A percentile compares a stretch with the other conserved stretches of the same genome.
Conservation (phyloP, 2,113 vertebrate genomes). For the Poeciliopsis retropinna region DNA sequence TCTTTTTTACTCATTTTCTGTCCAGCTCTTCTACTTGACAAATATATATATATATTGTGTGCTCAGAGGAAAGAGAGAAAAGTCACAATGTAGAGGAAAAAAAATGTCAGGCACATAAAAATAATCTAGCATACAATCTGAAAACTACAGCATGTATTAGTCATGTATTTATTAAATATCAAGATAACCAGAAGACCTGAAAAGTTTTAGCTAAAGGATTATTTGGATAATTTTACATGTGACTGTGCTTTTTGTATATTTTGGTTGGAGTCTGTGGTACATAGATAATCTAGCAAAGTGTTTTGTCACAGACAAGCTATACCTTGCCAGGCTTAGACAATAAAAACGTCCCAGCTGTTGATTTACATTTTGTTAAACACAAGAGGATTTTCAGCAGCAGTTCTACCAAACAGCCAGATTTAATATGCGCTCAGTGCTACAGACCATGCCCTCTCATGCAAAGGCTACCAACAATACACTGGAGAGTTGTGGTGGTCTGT, state of each 20-base stretch:
- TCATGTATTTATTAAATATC: too few relatives aligned
- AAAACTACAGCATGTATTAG: too few relatives aligned
- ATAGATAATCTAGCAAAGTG: constrained; percentile 23
- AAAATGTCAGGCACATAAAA: too few relatives aligned
- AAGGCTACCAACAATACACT: constrained; percentile 22
- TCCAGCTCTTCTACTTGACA: too few relatives aligned
- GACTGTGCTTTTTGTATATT: not conserved
- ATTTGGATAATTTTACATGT: too few relatives aligned
- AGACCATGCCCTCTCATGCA: constrained; percentile 15
- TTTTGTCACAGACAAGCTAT: constrained; percentile 37
- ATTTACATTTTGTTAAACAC: constrained; percentile 36
- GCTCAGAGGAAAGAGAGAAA: too few relatives aligned
- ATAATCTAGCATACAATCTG: too few relatives aligned
- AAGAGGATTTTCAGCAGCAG: constrained; percentile 23
- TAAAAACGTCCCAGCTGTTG: constrained; percentile 13
- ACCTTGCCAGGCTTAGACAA: not conserved
- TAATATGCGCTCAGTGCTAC: constrained; percentile 9
- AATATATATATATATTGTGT: too few relatives aligned
- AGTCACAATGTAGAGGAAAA: too few relatives aligned
- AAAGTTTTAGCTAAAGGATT: too few relatives aligned
- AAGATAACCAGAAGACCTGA: too few relatives aligned
- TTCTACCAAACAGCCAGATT: constrained; percentile 10
- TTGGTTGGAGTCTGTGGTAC: constrained; percentile 7
- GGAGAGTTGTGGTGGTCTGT: constrained; percentile 21
- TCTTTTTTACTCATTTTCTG: too few relatives aligned